A percentile compares a stretch with the other conserved stretches of the same genome.
Evolutionary conservation across 2,888 invertebrate genomes (phyloP).

Genomic region (Eulithis prunata): DNA sequence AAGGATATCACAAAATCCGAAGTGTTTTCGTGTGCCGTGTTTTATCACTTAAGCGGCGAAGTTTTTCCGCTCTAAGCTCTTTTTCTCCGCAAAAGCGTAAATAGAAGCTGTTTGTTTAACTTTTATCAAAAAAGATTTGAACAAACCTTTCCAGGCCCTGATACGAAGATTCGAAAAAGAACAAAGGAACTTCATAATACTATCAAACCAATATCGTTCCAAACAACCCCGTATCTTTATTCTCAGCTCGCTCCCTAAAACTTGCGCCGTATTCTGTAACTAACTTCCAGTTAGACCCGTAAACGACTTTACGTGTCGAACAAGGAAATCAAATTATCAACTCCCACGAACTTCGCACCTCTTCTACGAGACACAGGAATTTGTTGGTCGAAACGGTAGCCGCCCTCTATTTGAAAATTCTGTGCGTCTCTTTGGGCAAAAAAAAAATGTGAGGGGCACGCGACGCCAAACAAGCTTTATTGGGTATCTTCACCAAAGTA

Average conservation of each 20-base stretch:
- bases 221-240: conserved; percentile 64
- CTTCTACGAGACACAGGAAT: conserved; percentile 71
- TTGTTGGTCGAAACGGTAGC: conserved; percentile 63
- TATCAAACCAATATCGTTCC: conserved; percentile 54
- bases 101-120: conserved; percentile 8
- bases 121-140: conserved; percentile 18
- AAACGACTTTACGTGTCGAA: conserved; percentile 82
- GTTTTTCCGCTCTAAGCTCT: conserved; percentile 50
- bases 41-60: conserved; percentile 76
- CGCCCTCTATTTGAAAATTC: conserved; percentile 75
- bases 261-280: conserved; percentile 69
- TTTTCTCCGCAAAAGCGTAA: conserved; percentile 10
- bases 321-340: conserved; percentile 82
- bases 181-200: conserved; percentile 50
- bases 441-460: conserved; percentile 70
- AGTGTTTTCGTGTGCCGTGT: conserved; percentile 75
- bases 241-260: conserved; percentile 59
- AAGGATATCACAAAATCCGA: conserved; percentile 75
- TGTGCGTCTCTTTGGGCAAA: conserved; percentile 69
- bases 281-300: conserved; percentile 76
- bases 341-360: conserved; percentile 78
- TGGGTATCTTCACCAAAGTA: conserved; percentile 77
- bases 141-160: conserved; percentile 12
- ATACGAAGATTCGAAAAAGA: conserved; percentile 33
- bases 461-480: conserved; percentile 77